Conservation (phyloP, 1,140 invertebrate genomes). For the Aphidius gifuensis region DNA sequence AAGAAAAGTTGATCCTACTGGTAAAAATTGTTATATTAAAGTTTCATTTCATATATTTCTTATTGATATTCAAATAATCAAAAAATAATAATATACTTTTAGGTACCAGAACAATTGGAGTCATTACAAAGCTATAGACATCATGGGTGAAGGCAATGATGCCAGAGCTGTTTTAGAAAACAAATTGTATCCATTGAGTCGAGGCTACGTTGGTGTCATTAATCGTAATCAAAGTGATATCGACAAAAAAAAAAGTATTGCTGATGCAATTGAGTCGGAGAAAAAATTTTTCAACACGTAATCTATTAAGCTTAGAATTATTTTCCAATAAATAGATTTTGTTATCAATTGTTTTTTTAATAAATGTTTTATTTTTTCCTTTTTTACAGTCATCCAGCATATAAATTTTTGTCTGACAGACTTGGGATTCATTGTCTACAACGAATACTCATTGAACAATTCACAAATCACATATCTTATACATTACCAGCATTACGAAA, state of each 20-base stretch:
- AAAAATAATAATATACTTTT: too few relatives aligned
- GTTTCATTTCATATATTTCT: not conserved
- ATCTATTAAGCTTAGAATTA: not conserved
- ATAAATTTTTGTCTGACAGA: constrained; percentile 93
- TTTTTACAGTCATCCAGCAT: constrained; percentile 74
- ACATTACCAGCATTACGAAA: constrained; percentile 93
- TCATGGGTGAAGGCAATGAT: constrained; percentile 99
- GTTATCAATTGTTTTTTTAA: not conserved
- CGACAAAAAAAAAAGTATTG: constrained; percentile 95
- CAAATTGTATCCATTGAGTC: constrained; percentile 87
- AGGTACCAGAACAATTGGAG: constrained; percentile 97
- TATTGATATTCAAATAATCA: too few relatives aligned
- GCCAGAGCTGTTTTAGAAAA: constrained; percentile 98
- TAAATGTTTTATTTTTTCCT: not conserved
- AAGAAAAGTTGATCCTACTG: constrained; percentile 94
- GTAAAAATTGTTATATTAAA: too few relatives aligned
- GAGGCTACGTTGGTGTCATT: constrained; percentile 97
- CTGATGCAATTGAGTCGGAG: constrained; percentile 90
- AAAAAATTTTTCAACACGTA: constrained; percentile 96
- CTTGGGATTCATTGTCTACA: constrained; percentile 97
- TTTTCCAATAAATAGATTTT: not conserved
- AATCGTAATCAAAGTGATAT: constrained; percentile 99
- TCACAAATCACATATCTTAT: constrained; percentile 99
- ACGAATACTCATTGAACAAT: constrained; percentile 94
- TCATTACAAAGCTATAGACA: constrained; percentile 98